A percentile compares a stretch with the other conserved stretches of the same genome.
Evolutionary conservation across 2,888 invertebrate genomes (phyloP).

Genomic region (Eupeodes luniger): DNA sequence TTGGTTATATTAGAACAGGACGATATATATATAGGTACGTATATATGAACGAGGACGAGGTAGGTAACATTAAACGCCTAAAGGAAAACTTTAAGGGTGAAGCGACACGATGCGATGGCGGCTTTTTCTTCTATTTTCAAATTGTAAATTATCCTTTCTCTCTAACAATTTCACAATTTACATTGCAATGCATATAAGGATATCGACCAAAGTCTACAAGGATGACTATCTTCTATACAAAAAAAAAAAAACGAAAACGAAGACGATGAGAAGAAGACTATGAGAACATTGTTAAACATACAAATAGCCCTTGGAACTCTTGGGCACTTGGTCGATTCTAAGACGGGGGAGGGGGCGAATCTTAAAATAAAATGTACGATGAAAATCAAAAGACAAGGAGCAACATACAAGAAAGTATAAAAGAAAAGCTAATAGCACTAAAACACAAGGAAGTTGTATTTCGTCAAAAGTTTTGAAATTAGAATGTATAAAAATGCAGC

Average conservation of each 20-base stretch:
- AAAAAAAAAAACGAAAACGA: background rate
- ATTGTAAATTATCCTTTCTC: slow-evolving; percentile 22
- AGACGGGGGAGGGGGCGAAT: background rate
- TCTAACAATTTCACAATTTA: background rate
- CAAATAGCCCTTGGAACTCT: slow-evolving; percentile 54
- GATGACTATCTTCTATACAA: background rate
- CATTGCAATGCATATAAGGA: slow-evolving; percentile 14
- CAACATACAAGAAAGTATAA: slow-evolving; percentile 7
- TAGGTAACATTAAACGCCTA: slow-evolving; percentile 10
- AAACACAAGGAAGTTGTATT: slow-evolving; percentile 69
- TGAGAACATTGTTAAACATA: slow-evolving; percentile 8
- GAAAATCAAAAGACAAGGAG: slow-evolving; percentile 43
- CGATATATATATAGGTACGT: slow-evolving; percentile 1
- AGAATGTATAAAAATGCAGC: slow-evolving; percentile 41
- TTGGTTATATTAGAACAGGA: slow-evolving; percentile 30
- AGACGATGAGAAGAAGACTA: background rate
- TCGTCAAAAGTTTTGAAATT: slow-evolving; percentile 61
- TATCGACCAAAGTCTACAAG: slow-evolving; percentile 15
- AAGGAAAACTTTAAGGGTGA: slow-evolving; percentile 12
- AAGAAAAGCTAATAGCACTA: slow-evolving; percentile 27
- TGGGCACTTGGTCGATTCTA: slow-evolving; percentile 25
- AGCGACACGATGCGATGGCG: slow-evolving; percentile 10
- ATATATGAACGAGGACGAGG: background rate
- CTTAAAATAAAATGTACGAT: slow-evolving; percentile 58
- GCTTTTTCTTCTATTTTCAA: slow-evolving; percentile 28